These are phyloP conservation scores for Columba guinea DNA, from an alignment of 2,797 vertebrate genomes.

Conservation along the genomic window DNA sequence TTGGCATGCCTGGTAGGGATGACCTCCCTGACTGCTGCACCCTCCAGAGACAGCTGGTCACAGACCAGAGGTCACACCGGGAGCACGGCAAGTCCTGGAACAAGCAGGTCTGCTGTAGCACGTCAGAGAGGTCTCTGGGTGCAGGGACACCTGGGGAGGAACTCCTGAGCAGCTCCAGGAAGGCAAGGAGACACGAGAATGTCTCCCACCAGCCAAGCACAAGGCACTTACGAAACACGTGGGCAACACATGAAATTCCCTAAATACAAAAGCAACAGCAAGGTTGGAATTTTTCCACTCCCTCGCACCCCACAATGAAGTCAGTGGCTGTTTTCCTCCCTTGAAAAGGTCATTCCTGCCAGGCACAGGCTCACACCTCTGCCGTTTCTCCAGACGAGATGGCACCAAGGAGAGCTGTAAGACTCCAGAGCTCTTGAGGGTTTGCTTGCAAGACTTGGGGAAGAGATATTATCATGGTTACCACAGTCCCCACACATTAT, in stretches of 20 bases:
- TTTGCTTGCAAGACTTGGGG: background rate
- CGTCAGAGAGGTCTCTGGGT: fast-evolving
- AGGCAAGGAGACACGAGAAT: background rate
- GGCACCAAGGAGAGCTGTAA: background rate
- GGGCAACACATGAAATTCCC: background rate
- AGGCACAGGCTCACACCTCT: background rate
- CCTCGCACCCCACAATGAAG: background rate
- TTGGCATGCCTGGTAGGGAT: background rate
- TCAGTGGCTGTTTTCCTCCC: background rate
- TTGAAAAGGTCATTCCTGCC: background rate
- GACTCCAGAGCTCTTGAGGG: background rate
- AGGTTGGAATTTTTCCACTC: slow-evolving; percentile 7
- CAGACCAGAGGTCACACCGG: background rate
- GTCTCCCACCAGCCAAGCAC: background rate
- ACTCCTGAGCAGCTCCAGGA: background rate
- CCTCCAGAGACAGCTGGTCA: background rate
- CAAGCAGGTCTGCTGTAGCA: background rate
- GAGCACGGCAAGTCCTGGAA: background rate
- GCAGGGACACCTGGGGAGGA: fast-evolving
- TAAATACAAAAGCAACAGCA: background rate
- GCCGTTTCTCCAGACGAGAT: background rate
- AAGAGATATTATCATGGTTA: background rate
- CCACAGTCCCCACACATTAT: background rate
- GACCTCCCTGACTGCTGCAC: background rate
- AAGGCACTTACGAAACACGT: background rate